A percentile compares a stretch with the other conserved stretches of the same genome.
These are phyloP conservation scores for Geotrypetes seraphini DNA, from an alignment of 2,797 vertebrate species.

Conservation along the genomic window DNA sequence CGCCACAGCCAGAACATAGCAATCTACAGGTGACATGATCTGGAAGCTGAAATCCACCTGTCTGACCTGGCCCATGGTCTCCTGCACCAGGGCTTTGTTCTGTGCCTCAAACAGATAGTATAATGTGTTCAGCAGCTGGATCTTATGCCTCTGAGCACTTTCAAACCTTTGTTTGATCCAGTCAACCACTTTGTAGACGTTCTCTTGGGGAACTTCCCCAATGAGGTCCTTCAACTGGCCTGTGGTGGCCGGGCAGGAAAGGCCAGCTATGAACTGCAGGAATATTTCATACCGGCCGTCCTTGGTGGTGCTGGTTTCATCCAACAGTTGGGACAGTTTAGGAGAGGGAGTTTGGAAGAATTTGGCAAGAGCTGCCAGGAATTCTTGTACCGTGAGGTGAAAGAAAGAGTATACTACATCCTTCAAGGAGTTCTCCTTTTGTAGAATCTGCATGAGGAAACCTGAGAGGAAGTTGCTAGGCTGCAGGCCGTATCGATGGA, in stretches of 20 bases:
- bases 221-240: not conserved
- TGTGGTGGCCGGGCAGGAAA: not conserved
- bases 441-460: not conserved
- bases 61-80: not conserved
- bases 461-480: not conserved
- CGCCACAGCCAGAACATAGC: not conserved
- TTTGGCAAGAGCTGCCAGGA: not conserved
- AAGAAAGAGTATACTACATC: not conserved
- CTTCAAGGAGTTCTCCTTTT: not conserved
- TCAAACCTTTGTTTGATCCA: not conserved
- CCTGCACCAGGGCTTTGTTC: not conserved
- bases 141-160: not conserved
- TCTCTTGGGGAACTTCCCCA: not conserved
- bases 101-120: constrained; percentile 2
- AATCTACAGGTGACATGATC: not conserved
- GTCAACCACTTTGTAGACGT: not conserved
- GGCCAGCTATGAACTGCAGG: not conserved
- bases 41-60: not conserved
- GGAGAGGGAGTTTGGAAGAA: not conserved
- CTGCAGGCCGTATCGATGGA: not conserved
- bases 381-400: not conserved
- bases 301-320: not conserved
- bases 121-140: not conserved
- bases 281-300: constrained; percentile 5
- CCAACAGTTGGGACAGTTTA: not conserved